Evolutionary conservation across 2,113 vertebrate genomes (phyloP), one percentile per base, ranked within the genome.

Genomic region (Rynchops niger): DNA sequence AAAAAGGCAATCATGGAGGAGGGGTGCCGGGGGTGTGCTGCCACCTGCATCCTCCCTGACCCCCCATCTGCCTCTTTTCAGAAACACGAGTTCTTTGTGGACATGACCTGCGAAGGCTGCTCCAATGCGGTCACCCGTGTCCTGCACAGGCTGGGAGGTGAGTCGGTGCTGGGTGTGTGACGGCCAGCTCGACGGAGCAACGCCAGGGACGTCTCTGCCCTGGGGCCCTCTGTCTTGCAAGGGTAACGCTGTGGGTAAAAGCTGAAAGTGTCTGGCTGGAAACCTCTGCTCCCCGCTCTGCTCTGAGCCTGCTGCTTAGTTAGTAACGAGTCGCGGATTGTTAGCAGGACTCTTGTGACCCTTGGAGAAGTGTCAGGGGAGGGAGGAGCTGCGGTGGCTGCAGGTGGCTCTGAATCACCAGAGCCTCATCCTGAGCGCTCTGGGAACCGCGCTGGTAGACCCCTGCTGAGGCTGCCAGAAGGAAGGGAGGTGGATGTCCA

Each of bases 51-150:
- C 27, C 30, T 61, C 32, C 82, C 38, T 94, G 34, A 96, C 22
- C 45, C 47, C 49, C 22, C 2, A 0, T 66, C 88, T 70, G 78
- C 91, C 50, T 91, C 52, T 40, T 97, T 96, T 42, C 98, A 99
- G 99, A 99, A 99, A 81, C 99, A 99, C 98, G 99, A 99, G 97
- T 99, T 99, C 95, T 99, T 98, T 3, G 99, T 99, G 87, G 99
- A 98, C 70, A 99, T 99, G 99, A 99, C 99, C 42, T 99, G 99
- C 34, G 99, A 99, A 77, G 99, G 99, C 71, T 99, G 99, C 36
- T 99, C 99, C 13, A 98, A 98, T 2, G 99, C 99, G 0, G 99
- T 99, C 19, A 98, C 98, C 72, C 98, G 99, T 17, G 98, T 99
- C 69, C 99, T 99, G 93, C 98, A 97, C 72, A 99, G 98, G 93